A percentile compares a stretch with the other conserved stretches of the same genome.
Conservation (phyloP, 1,140 invertebrate genomes). For the Trypoxylus dichotomus region DNA sequence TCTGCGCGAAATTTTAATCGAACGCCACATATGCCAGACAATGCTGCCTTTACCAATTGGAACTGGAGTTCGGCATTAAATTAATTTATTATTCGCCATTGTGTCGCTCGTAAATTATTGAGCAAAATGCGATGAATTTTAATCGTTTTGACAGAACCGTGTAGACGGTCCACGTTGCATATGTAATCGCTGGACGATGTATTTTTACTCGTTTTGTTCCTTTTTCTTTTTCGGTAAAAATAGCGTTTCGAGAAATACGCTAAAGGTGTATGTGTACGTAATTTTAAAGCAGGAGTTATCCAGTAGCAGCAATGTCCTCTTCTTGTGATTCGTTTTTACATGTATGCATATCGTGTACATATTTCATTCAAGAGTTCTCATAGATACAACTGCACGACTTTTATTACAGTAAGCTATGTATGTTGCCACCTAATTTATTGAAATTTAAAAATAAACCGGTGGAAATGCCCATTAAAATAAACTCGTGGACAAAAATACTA, state of each 20-base stretch:
- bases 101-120: constrained; percentile 16
- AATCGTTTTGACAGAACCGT: neutral
- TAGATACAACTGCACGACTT: too few relatives aligned
- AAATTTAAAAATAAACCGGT: too few relatives aligned
- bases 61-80: neutral
- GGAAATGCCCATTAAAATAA: too few relatives aligned
- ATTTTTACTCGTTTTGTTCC: constrained; percentile 13
- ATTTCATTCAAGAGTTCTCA: too few relatives aligned
- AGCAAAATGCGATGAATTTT: constrained; percentile 10
- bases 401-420: too few relatives aligned
- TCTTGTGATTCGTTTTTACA: too few relatives aligned
- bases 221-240: neutral
- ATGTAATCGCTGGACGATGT: constrained; percentile 1
- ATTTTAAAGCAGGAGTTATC: too few relatives aligned
- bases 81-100: constrained; percentile 20
- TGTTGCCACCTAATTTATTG: too few relatives aligned
- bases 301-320: too few relatives aligned
- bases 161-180: neutral
- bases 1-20: constrained; percentile 22
- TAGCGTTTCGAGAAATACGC: neutral
- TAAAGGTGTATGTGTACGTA: too few relatives aligned
- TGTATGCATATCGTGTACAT: too few relatives aligned
- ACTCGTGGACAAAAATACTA: too few relatives aligned
- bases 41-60: neutral
- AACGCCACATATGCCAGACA: neutral